These are phyloP conservation scores for Suncus etruscus DNA, from an alignment of 2,113 vertebrate species.

Conservation along the genomic window DNA sequence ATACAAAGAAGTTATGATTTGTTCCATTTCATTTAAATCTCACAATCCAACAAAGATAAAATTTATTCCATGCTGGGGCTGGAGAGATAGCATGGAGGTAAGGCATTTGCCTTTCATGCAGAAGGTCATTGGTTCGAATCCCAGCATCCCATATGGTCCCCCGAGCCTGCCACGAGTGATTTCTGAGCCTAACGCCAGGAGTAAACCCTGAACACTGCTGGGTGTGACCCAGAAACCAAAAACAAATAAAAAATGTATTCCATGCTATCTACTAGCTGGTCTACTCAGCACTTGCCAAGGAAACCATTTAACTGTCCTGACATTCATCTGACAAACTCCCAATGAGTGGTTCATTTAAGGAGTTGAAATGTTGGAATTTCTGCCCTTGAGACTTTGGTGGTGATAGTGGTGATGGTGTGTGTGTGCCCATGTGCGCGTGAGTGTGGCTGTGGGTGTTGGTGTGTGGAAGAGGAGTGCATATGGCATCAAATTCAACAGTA, in stretches of 20 bases:
- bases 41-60: background rate
- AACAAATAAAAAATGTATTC: background rate
- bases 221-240: too few species aligned
- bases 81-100: too few species aligned
- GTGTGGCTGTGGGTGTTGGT: too few species aligned
- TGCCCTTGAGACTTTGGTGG: background rate
- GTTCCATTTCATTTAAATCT: slow-evolving; percentile 49
- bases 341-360: background rate
- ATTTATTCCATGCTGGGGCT: too few species aligned
- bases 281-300: background rate
- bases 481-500: background rate
- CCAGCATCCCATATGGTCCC: too few species aligned
- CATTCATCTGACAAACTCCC: background rate
- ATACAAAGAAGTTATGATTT: slow-evolving; percentile 19
- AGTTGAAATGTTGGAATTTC: background rate
- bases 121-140: too few species aligned
- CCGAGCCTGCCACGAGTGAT: too few species aligned
- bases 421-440: too few species aligned
- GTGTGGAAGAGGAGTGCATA: too few species aligned
- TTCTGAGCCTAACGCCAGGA: too few species aligned
- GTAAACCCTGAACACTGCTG: too few species aligned
- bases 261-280: background rate
- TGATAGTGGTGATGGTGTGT: background rate
- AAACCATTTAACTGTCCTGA: background rate
- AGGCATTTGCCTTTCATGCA: too few species aligned